Conservation (phyloP, 2,797 vertebrate genomes). For the Brotogeris chrysoptera region DNA sequence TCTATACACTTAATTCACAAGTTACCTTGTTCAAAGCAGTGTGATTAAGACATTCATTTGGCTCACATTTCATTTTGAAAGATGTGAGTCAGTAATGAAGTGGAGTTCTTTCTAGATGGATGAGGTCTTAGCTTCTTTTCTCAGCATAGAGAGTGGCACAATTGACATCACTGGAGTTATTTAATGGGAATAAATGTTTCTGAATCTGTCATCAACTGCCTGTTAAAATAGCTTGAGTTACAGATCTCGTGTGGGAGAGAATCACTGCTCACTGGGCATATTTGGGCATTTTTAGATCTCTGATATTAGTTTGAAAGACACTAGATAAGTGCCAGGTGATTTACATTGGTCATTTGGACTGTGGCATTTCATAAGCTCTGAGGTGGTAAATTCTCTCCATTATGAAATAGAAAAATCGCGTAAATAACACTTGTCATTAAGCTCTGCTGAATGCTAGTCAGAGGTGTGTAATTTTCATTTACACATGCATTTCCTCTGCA, state of each 20-base stretch:
- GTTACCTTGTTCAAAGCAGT: background rate
- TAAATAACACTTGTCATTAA: background rate
- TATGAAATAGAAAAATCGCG: background rate
- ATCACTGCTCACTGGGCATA: background rate
- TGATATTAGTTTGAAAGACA: background rate
- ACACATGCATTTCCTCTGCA: fast-evolving
- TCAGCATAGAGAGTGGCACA: background rate
- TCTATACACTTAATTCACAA: background rate
- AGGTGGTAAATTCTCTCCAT: background rate
- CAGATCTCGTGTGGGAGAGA: background rate
- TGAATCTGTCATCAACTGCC: background rate
- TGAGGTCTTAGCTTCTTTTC: background rate
- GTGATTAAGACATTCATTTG: background rate
- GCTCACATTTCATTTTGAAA: background rate
- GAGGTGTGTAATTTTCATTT: background rate
- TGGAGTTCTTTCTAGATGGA: background rate
- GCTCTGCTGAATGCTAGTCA: background rate
- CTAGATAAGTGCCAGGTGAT: background rate
- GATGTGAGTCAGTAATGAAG: background rate
- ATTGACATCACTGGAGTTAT: background rate
- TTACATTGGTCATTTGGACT: background rate
- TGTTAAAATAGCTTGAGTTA: background rate
- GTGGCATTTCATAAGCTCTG: background rate
- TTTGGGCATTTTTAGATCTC: background rate
- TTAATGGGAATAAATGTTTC: background rate